Evolutionary conservation across 2,888 invertebrate species (phyloP), one percentile per base, ranked within the genome.

Genomic region (Apantesis nais): DNA sequence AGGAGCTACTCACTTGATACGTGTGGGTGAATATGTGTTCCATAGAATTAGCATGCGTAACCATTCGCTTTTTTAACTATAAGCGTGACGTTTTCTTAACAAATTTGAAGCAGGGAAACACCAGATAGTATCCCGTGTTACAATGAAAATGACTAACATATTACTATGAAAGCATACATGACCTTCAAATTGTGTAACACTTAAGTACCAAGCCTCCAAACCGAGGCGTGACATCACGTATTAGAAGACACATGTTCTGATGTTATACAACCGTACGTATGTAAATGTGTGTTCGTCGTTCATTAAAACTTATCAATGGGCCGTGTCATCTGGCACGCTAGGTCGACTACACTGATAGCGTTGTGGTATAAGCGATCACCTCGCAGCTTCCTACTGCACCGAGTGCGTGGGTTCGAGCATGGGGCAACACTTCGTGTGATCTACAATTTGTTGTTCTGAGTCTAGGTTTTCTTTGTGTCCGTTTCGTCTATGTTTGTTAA

Each of bases 31-130:
- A 52, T 39, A 39, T 60, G 41, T 48, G 37, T 84, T 84, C 80
- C 72, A 64, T 64, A 79, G 79, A 80, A 58, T 63, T 4, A 31
- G 63, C 52, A 22, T 25, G 71, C 73, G 73, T 77, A 78, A 72
- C 72, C 62, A 62, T 73, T 75, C 74, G 60, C 74, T 68, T 66
- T n/a, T 66, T 62, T 31, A 66, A 25, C 68, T 74, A 79, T 63
- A 72, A 73, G 75, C 75, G 25, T 83, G 79, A 78, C 74, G 75
- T 68, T 76, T 31, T 25, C 66, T 70, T 31, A 61, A 58, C 63
- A 71, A 41, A 75, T 68, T 71, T 62, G 68, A 60, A 70, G 78
- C 52, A 78, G 87, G 89, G 86, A 87, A 89, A 86, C 86, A 83
- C 88, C 84, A 68, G 66, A 72, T 69, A 68, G 74, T 76, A 80